Conservation (phyloP, 2,113 vertebrate species). For the Aptenodytes patagonicus region DNA sequence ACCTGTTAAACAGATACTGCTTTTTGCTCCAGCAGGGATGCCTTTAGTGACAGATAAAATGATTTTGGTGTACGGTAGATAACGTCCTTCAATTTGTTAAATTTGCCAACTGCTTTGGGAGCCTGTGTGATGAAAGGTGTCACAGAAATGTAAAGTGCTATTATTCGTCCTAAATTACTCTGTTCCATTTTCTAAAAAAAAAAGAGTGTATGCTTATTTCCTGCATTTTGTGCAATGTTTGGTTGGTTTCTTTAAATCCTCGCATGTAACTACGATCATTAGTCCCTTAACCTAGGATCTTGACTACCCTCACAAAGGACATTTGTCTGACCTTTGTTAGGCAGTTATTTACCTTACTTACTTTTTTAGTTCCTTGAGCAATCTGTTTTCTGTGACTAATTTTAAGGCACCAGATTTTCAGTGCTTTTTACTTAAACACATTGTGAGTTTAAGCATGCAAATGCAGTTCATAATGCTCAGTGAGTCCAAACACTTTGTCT, state of each 20-base stretch:
- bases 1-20: neutral
- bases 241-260: neutral
- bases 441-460: neutral
- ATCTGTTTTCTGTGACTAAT: neutral
- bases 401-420: neutral
- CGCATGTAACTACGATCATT: neutral
- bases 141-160: neutral
- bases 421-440: neutral
- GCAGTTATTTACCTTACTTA: neutral
- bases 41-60: neutral
- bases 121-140: neutral
- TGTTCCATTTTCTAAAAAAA: neutral
- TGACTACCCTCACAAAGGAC: neutral
- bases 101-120: constrained; percentile 4
- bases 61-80: fast-evolving
- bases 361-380: neutral
- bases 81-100: neutral
- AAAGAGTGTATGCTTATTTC: neutral
- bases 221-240: neutral
- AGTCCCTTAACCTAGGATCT: neutral
- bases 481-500: neutral
- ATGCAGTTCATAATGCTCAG: neutral
- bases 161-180: neutral
- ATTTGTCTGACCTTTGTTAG: neutral
- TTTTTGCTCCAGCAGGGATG: neutral